Evolutionary conservation across 30 jellyfish, hydroid and myxozoan genomes (phyloP), one percentile per base, ranked within the genome.

Genomic region (Aurelia aurita): DNA sequence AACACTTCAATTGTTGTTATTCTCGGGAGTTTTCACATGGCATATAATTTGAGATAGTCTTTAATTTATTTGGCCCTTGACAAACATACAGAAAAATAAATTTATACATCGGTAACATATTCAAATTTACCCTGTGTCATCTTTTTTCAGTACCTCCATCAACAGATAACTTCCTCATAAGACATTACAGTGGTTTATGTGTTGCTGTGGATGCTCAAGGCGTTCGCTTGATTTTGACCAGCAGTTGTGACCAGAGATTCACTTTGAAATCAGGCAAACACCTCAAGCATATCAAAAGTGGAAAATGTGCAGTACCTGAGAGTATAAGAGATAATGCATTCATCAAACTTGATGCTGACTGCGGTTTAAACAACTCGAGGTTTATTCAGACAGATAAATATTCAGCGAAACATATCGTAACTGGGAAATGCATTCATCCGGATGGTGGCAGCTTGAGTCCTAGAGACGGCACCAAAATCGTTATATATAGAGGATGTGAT

Each of bases 391-490:
- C 86, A 3, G 54, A 44, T 21, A 22, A n/a, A 2, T 73, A 43
- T 61, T 68, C 92, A 16, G 39, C 54, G 39, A 79, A 67, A 53
- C 92, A 82, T 69, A 16, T 53, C 12, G 25, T n/a, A 16, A 46
- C 92, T 4, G 68, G 66, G 31, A 82, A 82, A 43, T 82, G 92
- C 60, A 16, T 82, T 31, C 92, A 82, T 44, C 92, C 92, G 10
- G 11, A n/a, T 0, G 89, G 89, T 1, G 92, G 92, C 0, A 31
- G 72, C 14, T 9, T 26, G 1, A 12, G 60, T 8, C 92, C 92
- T 12, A 6, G 54, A 15, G 92, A 69, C 16, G 87, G 87, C n/a
- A 82, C 92, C 11, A 10, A 8, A 4, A 87, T 76, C 28, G 88
- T 82, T 22, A 69, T 82, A 26, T 82, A 70, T 47, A 25, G 54